A percentile compares a stretch with the other conserved stretches of the same genome.
phyloP scores from a whole-genome alignment of 1,140 invertebrate genomes.

The Eupristina koningsbergeri region DNA sequence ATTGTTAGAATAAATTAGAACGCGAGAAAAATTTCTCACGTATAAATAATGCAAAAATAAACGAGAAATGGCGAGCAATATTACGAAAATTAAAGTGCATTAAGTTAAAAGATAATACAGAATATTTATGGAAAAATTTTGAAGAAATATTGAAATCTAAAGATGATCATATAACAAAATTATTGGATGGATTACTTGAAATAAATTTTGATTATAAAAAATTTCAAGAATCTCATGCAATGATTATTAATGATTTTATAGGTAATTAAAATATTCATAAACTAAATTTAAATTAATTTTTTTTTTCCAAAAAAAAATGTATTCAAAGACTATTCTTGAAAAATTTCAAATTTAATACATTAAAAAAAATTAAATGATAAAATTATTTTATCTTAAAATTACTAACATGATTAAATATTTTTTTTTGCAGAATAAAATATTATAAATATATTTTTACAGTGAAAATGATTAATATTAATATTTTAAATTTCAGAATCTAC shows the following conservation, averaged over 20 bases:
- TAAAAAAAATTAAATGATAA: no score
- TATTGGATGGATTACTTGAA: constrained; percentile 78
- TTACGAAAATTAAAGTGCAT: constrained; percentile 82
- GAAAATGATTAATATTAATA: no score
- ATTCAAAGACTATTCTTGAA: no score
- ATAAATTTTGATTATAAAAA: constrained; percentile 81
- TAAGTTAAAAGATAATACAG: constrained; percentile 79
- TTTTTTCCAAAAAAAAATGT: no score
- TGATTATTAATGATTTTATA: constrained; percentile 79
- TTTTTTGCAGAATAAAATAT: constrained; percentile 66
- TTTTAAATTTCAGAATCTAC: no score
- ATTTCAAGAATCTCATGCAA: constrained; percentile 80
- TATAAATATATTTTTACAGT: no score
- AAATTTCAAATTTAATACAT: no score
- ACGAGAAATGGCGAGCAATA: constrained; percentile 85
- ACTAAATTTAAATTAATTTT: no score
- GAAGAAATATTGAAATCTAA: constrained; percentile 78
- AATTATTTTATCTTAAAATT: background rate
- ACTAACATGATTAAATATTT: background rate
- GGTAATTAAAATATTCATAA: constrained; percentile 65
- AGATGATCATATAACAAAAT: constrained; percentile 77
- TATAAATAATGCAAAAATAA: constrained; percentile 86
- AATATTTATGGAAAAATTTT: constrained; percentile 77
- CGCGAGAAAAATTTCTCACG: constrained; percentile 84
- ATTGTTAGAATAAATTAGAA: constrained; percentile 82